Base-by-base conservation (phyloP, 2,888 invertebrate species). In the Eustalomyia histrio region DNA sequence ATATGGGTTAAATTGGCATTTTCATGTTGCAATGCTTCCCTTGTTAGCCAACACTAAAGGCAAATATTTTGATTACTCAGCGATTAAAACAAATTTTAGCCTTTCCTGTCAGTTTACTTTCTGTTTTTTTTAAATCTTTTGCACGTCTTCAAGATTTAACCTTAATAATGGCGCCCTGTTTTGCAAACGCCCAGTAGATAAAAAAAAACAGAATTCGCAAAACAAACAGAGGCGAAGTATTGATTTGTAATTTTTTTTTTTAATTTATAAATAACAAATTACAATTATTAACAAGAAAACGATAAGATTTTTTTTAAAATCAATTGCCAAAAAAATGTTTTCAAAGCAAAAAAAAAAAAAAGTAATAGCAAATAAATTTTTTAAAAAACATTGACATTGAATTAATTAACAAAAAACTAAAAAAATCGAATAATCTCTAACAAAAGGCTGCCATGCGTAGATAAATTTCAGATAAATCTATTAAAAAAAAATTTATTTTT, bases 351-450 rank as follows among this genome's bases (percentile, higher is more conserved):
- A 29, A 60, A 61, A 78, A 57, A 69, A 29, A 76, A 64, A 73
- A 78, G 69, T 71, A 79, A 75, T 43, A 67, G 65, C 60, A 53
- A 53, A 29, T 29, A 29, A 52, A 24, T 55, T 78, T 71, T 69
- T 67, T 55, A 43, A 53, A 74, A 76, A 76, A 80, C 83, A 83
- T 83, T 83, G 83, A 83, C 83, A 83, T 80, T 83, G 83, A 83
- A 80, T 83, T 80, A 74, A 55, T 67, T 76, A 69, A 76, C 74
- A 50, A 53, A 68, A 29, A 47, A 24, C 2, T 24, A 29, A 29
- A 73, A 75, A 47, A 12, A 1, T 39, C 1, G 10, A 18, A 68
- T 67, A 75, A 67, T 17, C 17, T 29, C 3, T 47, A 53, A 52
- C 0, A 18, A 67, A 76, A 57, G 65, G 72, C 55, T 78, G 78